Evolutionary conservation across 2,797 vertebrate species (phyloP), one percentile per base, ranked within the genome.

Genomic region (Rhinatrema bivittatum): DNA sequence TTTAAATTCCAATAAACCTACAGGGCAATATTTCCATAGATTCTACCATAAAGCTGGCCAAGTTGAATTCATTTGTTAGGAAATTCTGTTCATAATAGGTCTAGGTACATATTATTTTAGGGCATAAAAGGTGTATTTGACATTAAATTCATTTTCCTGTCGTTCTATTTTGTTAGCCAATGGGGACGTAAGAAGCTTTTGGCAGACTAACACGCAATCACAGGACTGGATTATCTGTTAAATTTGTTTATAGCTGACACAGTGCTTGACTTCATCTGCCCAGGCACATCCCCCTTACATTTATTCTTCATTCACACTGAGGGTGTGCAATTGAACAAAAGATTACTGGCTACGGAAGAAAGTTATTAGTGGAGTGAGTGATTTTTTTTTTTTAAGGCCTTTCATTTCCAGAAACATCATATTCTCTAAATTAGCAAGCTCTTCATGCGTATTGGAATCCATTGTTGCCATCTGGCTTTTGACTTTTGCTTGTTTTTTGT

Each of bases 161-260:
- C n/a, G n/a, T n/a, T n/a, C n/a, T n/a, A n/a, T 54, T 76, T 72
- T 64, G 60, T 65, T 65, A 72, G 30, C 8, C 56, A 37, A 24
- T 29, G 63, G 65, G 72, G 71, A 74, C 72, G 76, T 72, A 78
- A 70, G 49, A 50, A 64, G 38, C 46, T 50, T 51, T 46, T 62
- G 37, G 39, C 54, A 49, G 76, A 70, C 65, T 55, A 72, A 72
- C 76, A 78, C 46, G 56, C 68, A 61, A 61, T 66, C 38, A 34
- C 52, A 20, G 53, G 56, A 32, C 1, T 72, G 60, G 56, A 56
- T 56, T 60, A 59, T 59, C 68, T 50, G 62, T 37, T 73, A 56
- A 62, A 72, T 67, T 60, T 66, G 55, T 60, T 68, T 55, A 64
- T 73, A 51, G 72, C 52, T 71, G 57, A 60, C 42, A 24, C 52